Percentiles rank a stretch among this genome's conserved stretches.
Evolutionary conservation across 2,888 invertebrate species (phyloP).

Genomic region (Drosophila niveifrons): DNA sequence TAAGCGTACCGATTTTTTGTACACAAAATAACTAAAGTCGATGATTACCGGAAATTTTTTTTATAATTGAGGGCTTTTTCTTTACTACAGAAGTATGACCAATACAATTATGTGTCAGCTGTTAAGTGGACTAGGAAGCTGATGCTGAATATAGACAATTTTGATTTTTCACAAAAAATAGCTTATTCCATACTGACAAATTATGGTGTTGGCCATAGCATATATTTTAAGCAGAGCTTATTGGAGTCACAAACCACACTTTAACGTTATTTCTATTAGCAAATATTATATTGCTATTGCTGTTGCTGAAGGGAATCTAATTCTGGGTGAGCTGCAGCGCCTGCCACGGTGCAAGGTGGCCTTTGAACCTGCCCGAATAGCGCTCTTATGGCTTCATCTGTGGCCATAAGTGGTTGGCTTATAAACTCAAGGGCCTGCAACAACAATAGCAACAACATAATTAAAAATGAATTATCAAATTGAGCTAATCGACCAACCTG

Average conservation of each 20-base stretch:
- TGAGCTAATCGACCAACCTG: slow-evolving; percentile 67
- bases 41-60: no score
- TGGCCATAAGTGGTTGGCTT: slow-evolving; percentile 84
- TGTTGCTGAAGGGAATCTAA: slow-evolving; percentile 4
- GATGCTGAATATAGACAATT: no score
- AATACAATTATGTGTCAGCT: no score
- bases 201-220: no score
- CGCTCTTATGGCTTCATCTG: slow-evolving; percentile 85
- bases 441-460: background rate
- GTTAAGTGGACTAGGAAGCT: no score
- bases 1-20: no score
- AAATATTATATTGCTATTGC: slow-evolving; percentile 17
- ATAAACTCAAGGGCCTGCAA: slow-evolving; percentile 81
- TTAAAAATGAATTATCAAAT: background rate
- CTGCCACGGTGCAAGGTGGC: slow-evolving; percentile 57
- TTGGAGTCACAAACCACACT: background rate
- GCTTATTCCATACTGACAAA: no score
- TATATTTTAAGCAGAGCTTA: background rate
- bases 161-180: no score
- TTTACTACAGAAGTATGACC: no score
- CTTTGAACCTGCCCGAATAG: slow-evolving; percentile 83
- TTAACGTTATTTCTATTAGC: background rate
- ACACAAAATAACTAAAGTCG: no score
- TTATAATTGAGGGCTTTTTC: no score
- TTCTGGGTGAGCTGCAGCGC: slow-evolving; percentile 1